Percentiles rank a stretch among this genome's conserved stretches.
Conservation (phyloP, 2,797 vertebrate species). For the Cossypha heuglini region DNA sequence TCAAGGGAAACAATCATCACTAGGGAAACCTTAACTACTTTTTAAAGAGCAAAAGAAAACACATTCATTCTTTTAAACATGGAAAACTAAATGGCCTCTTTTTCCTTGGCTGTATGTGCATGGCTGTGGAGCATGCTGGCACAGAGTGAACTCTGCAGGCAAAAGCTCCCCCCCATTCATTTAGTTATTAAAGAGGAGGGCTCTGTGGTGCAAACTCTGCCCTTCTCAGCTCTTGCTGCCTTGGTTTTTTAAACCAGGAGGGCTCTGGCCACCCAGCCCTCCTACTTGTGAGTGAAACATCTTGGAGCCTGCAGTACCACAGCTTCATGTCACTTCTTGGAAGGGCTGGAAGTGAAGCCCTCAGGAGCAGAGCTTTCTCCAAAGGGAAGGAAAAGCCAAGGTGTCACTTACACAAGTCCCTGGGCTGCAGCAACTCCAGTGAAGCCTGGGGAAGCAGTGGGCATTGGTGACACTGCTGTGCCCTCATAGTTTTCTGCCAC, state of each 20-base stretch:
- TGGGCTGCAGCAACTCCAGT: not conserved
- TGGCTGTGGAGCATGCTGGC: not conserved
- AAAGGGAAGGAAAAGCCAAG: not conserved
- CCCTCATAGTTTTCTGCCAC: not conserved
- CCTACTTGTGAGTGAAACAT: not conserved
- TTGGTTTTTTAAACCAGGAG: not conserved
- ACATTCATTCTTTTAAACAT: constrained; percentile 59
- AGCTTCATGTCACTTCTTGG: not conserved
- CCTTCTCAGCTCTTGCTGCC: not conserved
- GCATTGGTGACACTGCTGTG: not conserved
- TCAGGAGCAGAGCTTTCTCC: not conserved
- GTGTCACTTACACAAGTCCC: not conserved
- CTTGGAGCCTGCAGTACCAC: fast-evolving
- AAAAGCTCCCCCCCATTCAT: not conserved
- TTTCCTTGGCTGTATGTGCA: constrained; percentile 3
- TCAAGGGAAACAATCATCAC: constrained; percentile 48
- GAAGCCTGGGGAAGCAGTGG: not conserved
- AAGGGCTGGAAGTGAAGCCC: not conserved
- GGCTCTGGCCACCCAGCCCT: not conserved
- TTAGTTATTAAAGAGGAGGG: not conserved
- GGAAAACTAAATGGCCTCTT: constrained; percentile 56
- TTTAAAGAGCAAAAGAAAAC: constrained; percentile 58
- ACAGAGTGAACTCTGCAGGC: not conserved
- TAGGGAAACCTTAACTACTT: constrained; percentile 64
- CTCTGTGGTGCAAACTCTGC: not conserved